These are phyloP conservation scores for Thumatha senex DNA, from an alignment of 2,888 invertebrate species.

Conservation along the genomic window DNA sequence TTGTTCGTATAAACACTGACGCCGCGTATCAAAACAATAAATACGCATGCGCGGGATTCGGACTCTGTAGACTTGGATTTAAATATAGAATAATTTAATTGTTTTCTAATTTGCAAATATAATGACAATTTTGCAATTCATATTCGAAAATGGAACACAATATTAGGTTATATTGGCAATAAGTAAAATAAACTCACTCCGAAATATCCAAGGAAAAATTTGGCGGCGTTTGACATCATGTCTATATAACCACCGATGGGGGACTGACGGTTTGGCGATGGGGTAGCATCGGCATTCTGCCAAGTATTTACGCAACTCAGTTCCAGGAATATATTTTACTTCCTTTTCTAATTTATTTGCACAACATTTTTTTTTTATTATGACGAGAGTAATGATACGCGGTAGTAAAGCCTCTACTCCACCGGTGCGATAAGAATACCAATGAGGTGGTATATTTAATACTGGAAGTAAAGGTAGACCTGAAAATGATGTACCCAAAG, in stretches of 20 bases:
- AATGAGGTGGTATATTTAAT: too few species aligned
- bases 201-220: constrained; percentile 52
- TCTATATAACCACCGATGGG: constrained; percentile 49
- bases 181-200: constrained; percentile 52
- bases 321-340: constrained; percentile 13
- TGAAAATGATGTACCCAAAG: too few species aligned
- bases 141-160: neutral
- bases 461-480: too few species aligned
- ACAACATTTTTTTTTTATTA: constrained; percentile 14
- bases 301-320: constrained; percentile 44
- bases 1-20: constrained; percentile 33
- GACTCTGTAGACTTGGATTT: constrained; percentile 41
- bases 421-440: too few species aligned
- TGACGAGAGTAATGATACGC: constrained; percentile 8
- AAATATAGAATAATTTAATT: constrained; percentile 8
- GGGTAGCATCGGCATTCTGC: constrained; percentile 55
- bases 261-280: constrained; percentile 43
- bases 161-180: neutral
- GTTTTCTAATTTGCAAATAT: too few species aligned
- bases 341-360: constrained; percentile 24
- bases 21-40: constrained; percentile 30
- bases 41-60: constrained; percentile 32
- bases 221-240: constrained; percentile 58
- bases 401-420: too few species aligned
- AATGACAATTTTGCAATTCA: too few species aligned